Evolutionary conservation across 2,888 invertebrate species (phyloP).

Genomic region (Gasteruption jaculator): DNA sequence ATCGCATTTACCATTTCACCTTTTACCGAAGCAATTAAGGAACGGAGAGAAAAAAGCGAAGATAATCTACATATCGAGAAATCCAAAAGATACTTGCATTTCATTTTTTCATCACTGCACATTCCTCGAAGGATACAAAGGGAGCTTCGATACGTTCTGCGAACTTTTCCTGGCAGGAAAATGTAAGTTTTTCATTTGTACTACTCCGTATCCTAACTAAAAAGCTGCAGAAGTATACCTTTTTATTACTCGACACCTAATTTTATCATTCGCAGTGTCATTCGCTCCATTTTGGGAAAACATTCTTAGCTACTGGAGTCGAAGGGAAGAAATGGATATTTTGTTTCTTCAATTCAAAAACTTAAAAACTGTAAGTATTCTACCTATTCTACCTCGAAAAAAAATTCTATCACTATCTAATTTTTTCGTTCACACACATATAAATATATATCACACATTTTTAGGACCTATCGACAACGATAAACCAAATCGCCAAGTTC

Average conservation of each 20-base stretch:
- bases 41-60: constrained; percentile 47
- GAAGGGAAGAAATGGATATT: constrained; percentile 27
- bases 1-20: constrained; percentile 60
- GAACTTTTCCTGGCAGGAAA: constrained; percentile 60
- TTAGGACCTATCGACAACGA: constrained; percentile 51
- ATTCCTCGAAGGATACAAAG: constrained; percentile 56
- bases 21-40: constrained; percentile 56
- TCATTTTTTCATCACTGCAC: constrained; percentile 68
- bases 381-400: not conserved
- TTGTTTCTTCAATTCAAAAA: constrained; percentile 40
- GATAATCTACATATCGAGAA: constrained; percentile 69
- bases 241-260: not conserved
- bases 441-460: constrained; percentile 3
- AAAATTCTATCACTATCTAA: not conserved
- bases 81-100: constrained; percentile 68
- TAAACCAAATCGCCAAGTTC: constrained; percentile 50
- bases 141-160: constrained; percentile 58
- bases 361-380: constrained; percentile 36
- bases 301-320: constrained; percentile 33
- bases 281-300: constrained; percentile 40
- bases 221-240: not conserved
- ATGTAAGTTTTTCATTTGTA: constrained; percentile 44
- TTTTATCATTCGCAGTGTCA: constrained; percentile 23
- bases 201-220: not conserved
- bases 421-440: not conserved